Conservation (phyloP, 2,797 vertebrate species). For the Falco concolor region DNA sequence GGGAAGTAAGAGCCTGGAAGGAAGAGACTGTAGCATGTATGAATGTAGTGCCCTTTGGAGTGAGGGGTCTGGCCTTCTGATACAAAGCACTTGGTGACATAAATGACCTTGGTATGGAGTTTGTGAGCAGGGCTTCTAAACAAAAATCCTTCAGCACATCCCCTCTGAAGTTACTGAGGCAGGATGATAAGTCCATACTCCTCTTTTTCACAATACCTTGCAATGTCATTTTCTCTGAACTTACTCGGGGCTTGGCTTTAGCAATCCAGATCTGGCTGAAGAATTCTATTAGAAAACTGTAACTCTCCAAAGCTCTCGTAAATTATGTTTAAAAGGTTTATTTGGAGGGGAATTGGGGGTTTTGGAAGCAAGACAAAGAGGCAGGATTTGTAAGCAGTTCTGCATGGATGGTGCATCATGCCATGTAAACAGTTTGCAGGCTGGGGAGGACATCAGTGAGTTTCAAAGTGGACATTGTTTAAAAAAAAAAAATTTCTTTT, state of each 20-base stretch:
- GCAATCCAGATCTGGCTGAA: background rate
- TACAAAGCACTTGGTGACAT: background rate
- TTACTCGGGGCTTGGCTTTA: background rate
- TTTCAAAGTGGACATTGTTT: background rate
- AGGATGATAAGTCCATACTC: too few relatives aligned
- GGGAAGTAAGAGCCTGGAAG: background rate
- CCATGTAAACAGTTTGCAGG: background rate
- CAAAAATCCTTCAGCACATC: background rate
- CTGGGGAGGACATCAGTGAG: background rate
- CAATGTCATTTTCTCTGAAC: background rate
- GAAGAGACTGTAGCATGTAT: fast-evolving
- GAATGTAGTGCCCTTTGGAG: background rate
- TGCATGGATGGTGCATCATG: fast-evolving
- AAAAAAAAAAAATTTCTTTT: background rate
- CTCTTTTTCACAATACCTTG: fast-evolving
- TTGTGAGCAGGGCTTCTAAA: background rate
- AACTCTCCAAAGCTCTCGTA: background rate
- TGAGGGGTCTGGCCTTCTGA: background rate
- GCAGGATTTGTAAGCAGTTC: background rate
- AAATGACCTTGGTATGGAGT: background rate
- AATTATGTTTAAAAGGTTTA: background rate
- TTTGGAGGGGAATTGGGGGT: too few relatives aligned
- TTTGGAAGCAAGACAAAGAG: background rate
- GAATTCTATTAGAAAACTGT: background rate
- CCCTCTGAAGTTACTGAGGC: background rate